A percentile compares a stretch with the other conserved stretches of the same genome.
Evolutionary conservation across 2,113 vertebrate species (phyloP).

Genomic region (Puntigrus tetrazona): DNA sequence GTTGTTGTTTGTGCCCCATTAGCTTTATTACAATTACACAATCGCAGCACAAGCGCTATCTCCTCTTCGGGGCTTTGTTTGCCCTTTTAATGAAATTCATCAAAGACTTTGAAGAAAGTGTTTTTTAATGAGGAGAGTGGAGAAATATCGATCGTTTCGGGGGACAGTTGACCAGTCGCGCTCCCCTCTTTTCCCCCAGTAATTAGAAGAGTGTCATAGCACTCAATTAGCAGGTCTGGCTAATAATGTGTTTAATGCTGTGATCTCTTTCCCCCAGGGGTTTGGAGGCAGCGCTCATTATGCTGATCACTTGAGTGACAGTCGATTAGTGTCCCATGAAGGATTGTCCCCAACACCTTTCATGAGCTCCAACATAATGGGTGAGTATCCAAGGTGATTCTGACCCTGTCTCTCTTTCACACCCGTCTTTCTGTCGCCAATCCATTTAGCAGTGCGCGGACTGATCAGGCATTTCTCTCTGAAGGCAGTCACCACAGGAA

Average conservation of each 20-base stretch:
- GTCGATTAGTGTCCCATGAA: constrained; percentile 97
- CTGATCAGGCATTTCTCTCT: not conserved
- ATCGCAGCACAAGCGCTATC: not conserved
- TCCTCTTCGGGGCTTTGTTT: constrained; percentile 27
- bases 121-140: constrained; percentile 43
- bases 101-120: constrained; percentile 46
- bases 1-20: constrained; percentile 20
- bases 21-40: constrained; percentile 32
- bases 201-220: constrained; percentile 82
- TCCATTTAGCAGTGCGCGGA: constrained; percentile 31
- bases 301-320: constrained; percentile 96
- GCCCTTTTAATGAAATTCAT: constrained; percentile 48
- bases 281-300: constrained; percentile 98
- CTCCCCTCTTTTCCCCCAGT: constrained; percentile 68
- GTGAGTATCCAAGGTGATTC: constrained; percentile 88
- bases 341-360: constrained; percentile 98
- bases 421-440: constrained; percentile 12
- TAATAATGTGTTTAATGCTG: constrained; percentile 89
- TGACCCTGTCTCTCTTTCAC: constrained; percentile 55
- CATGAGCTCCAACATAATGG: constrained; percentile 97
- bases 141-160: constrained; percentile 69
- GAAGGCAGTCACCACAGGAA: constrained; percentile 25
- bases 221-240: constrained; percentile 82
- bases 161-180: constrained; percentile 72
- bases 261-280: constrained; percentile 87